Base-by-base conservation (phyloP, 1,140 invertebrate species). In the Macrotrachela quadricornifera region DNA sequence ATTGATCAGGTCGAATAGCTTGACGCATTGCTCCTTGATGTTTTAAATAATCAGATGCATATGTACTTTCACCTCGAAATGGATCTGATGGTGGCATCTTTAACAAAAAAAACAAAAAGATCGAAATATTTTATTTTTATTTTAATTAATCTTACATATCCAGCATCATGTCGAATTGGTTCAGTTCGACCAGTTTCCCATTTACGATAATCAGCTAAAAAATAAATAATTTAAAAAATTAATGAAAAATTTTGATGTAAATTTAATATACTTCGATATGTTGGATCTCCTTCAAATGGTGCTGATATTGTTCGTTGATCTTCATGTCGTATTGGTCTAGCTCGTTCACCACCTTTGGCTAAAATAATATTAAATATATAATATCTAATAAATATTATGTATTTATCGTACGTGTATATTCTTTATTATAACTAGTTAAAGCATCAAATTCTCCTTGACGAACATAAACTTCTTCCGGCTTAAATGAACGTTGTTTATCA, bases 241-340 rank as follows among this genome's bases (percentile, higher is more conserved):
- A 30, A 30, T 30, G 21, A 30, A 4, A 30, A 30, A 43, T n/a
- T 36, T 46, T 15, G 36, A 38, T 30, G 36, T 59, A 21, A 16
- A 42, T 44, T 13, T 48, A 13, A 13, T 38, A 63, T 59, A 69
- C 67, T 55, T 61, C 58, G 62, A 54, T 71, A 71, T 36, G 69
- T 71, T 39, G 69, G 69, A 57, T 67, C 64, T 17, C 69, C 69
- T 52, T 70, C 66, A 62, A 71, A 71, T 57, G 57, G 65, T 15
- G 61, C 66, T 10, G 58, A 56, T 13, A 61, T 47, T 46, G 57
- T 59, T 39, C 61, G 54, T 16, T 54, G 51, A 1, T 57, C 59
- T 41, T 67, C 62, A 49, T 61, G 60, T 54, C 59, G 62, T n/a
- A 68, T 60, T n/a, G 64, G 50, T 49, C 58, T 57, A 10, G 63